Evolutionary conservation across 2,888 invertebrate species (phyloP).

Genomic region (Andrena fulva): DNA sequence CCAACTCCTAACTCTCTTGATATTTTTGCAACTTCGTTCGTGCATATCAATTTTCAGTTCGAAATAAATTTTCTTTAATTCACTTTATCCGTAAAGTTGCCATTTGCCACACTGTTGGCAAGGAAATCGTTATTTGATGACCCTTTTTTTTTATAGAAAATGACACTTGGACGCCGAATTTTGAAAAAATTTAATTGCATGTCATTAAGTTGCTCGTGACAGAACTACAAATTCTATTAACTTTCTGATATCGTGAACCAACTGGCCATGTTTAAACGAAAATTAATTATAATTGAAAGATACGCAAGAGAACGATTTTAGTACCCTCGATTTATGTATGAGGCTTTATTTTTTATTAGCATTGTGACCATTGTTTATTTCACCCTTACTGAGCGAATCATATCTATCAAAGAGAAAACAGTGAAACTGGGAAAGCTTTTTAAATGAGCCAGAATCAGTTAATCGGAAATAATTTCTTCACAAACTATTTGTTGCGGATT

Average conservation of each 20-base stretch:
- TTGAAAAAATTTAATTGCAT: too few species aligned
- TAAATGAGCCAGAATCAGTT: too few species aligned
- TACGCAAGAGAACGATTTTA: too few species aligned
- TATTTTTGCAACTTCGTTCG: neutral
- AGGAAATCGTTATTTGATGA: neutral
- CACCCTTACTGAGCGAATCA: neutral
- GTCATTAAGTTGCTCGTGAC: too few species aligned
- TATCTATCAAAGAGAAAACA: too few species aligned
- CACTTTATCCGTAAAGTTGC: neutral
- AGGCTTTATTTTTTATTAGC: neutral
- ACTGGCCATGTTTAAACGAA: neutral
- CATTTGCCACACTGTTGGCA: neutral
- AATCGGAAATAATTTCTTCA: too few species aligned
- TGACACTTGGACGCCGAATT: neutral
- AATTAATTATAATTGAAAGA: neutral
- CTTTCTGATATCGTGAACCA: neutral
- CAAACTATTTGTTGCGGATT: too few species aligned
- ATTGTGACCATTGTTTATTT: neutral
- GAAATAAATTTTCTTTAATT: neutral
- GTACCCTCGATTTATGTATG: neutral
- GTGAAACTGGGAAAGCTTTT: too few species aligned
- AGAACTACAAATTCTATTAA: neutral
- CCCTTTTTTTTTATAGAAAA: neutral
- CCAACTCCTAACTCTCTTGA: conserved; percentile 14
- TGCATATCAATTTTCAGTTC: conserved; percentile 16